Base-by-base conservation (phyloP, 2,888 invertebrate genomes). In the Cephus nigrinus region DNA sequence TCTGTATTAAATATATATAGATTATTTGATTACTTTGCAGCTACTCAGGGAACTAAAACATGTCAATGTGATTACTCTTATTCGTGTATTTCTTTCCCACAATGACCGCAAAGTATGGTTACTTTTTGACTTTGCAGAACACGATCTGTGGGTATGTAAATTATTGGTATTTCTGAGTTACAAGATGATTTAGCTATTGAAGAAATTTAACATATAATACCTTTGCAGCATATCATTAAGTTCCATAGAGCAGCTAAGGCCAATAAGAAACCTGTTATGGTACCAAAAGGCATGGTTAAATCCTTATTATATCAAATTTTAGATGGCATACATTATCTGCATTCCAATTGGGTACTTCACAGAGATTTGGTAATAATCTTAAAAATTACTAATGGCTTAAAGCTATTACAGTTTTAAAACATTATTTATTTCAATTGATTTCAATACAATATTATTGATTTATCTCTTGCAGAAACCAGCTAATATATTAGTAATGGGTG, bases 401-500 rank as follows among this genome's bases (percentile, higher is more conserved):
- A 36, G 12, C 12, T 40, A 40, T 40, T 40, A 40, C 4, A 40
- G 4, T 40, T 40, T 40, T 15, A 40, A 40, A 40, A 40, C 15
- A 15, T 4, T 36, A 36, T 36, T 69, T 35, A 34, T 72, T 76
- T 79, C 31, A 36, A 32, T 76, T 80, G 32, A 79, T 76, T 76
- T 77, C 35, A 76, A 72, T 71, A 69, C 75, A 72, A 79, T n/a
- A 71, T 55, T 82, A 75, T 36, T 4, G 12, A 15, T 40, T 12
- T 40, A 12, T 36, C 72, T 81, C 75, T 89, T 90, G 73, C 92
- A 97, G 94, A 99, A 99, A 95, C 99, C 99, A 77, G 99, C 99
- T 4, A 99, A 99, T 92, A 99, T 99, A 89, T 93, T 99, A 81
- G 99, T 99, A 33, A 99, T 99, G 99, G 99, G 99, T 12, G 99